phyloP scores from a whole-genome alignment of 2,113 vertebrate genomes.

The Myrmecobius fasciatus region DNA sequence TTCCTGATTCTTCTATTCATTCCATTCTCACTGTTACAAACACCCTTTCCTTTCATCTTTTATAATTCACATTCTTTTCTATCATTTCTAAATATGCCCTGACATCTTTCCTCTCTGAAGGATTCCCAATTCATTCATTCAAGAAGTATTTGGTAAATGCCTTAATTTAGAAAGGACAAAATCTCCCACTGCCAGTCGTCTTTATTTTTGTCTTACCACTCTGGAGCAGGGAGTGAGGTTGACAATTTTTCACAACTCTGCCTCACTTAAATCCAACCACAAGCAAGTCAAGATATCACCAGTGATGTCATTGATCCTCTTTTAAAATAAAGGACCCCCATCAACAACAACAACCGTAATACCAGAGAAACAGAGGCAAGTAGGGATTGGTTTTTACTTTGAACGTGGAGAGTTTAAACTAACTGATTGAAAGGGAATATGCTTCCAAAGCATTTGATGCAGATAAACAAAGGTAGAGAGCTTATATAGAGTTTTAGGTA shows the following conservation, averaged over 20 bases:
- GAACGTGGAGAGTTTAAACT: too few species aligned
- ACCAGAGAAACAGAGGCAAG: too few species aligned
- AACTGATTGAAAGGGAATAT: too few species aligned
- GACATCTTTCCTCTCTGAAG: background rate
- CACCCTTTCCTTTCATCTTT: background rate
- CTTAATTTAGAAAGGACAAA: background rate
- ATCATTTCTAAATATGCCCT: background rate
- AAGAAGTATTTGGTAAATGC: background rate
- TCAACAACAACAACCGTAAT: background rate
- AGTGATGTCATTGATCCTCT: background rate
- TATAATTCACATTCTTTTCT: background rate
- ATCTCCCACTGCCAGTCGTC: background rate
- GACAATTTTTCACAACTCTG: too few species aligned
- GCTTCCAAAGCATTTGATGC: too few species aligned
- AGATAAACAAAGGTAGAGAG: too few species aligned
- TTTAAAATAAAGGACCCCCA: background rate
- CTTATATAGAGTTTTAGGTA: too few species aligned
- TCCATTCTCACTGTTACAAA: background rate
- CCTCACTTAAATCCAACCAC: background rate
- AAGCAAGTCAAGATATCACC: background rate
- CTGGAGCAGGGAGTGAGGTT: too few species aligned
- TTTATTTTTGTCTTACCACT: background rate
- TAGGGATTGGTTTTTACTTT: too few species aligned
- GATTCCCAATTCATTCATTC: background rate
- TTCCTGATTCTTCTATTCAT: background rate